Conservation (phyloP, 2,113 vertebrate species). For the human (Homo sapiens) region DNA sequence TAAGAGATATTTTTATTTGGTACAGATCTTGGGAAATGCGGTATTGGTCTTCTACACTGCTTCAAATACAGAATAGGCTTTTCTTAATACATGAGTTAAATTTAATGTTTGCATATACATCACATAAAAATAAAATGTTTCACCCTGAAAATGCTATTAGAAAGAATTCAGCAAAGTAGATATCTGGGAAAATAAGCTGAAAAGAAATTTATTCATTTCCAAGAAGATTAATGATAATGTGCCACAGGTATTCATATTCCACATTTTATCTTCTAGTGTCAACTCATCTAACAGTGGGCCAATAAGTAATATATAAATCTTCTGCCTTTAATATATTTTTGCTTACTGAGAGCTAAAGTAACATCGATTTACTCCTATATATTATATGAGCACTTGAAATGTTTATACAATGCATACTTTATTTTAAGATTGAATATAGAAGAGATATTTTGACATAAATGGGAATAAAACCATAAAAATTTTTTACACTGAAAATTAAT, state of each 20-base stretch:
- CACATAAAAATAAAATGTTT: neutral
- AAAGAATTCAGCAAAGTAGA: neutral
- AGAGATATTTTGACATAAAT: slow-evolving; percentile 55
- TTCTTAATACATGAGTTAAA: neutral
- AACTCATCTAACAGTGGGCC: neutral
- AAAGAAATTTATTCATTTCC: neutral
- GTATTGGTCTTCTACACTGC: neutral
- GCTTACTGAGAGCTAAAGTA: slow-evolving; percentile 50
- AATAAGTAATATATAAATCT: neutral
- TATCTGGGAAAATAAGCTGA: slow-evolving; percentile 12
- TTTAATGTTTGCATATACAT: neutral
- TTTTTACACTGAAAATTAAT: slow-evolving; percentile 60
- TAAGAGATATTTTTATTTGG: neutral
- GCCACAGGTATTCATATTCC: neutral
- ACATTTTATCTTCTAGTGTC: neutral
- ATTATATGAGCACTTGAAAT: slow-evolving; percentile 58
- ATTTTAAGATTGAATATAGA: slow-evolving; percentile 64
- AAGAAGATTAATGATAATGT: slow-evolving; percentile 8
- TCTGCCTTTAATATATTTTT: neutral
- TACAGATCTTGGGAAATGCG: neutral
- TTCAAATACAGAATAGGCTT: neutral
- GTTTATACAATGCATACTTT: slow-evolving; percentile 56
- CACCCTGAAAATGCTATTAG: neutral
- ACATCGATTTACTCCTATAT: slow-evolving; percentile 61
- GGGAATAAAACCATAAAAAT: slow-evolving; percentile 62